phyloP scores from a whole-genome alignment of 2,888 invertebrate species.

The Cybosia mesomella region DNA sequence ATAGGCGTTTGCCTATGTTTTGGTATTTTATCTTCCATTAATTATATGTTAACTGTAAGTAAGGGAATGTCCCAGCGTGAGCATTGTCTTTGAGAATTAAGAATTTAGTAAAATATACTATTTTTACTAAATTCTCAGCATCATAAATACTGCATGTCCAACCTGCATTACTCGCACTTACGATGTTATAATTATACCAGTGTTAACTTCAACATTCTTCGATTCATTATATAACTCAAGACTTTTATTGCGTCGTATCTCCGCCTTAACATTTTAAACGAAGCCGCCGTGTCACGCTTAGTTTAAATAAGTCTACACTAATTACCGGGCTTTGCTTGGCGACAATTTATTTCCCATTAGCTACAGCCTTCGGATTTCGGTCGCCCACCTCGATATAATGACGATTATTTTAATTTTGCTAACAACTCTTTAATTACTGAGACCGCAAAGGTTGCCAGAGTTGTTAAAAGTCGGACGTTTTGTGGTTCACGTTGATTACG shows the following conservation, averaged over 20 bases:
- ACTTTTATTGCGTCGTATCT: constrained; percentile 32
- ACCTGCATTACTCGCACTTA: neutral
- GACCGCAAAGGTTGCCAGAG: constrained; percentile 59
- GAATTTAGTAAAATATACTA: too few relatives aligned
- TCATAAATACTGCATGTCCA: neutral
- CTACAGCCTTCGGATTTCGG: constrained; percentile 79
- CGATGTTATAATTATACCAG: neutral
- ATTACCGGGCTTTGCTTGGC: constrained; percentile 76
- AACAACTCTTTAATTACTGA: constrained; percentile 84
- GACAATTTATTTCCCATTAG: constrained; percentile 87
- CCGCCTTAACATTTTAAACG: constrained; percentile 59
- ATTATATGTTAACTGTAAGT: too few relatives aligned
- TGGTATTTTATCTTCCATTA: too few relatives aligned
- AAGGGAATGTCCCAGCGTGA: neutral
- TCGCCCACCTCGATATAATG: constrained; percentile 70
- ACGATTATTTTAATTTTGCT: constrained; percentile 83
- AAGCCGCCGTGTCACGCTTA: constrained; percentile 73
- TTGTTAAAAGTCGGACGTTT: constrained; percentile 48
- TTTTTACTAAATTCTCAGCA: neutral
- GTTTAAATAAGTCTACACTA: constrained; percentile 78
- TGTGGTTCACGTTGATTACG: constrained; percentile 30
- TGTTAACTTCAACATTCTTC: neutral
- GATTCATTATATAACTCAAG: neutral
- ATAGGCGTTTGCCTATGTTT: too few relatives aligned
- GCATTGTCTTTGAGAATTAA: neutral